A percentile compares a stretch with the other conserved stretches of the same genome.
Conservation (phyloP, 2,888 invertebrate species). For the Caenorhabditis sulstoni region DNA sequence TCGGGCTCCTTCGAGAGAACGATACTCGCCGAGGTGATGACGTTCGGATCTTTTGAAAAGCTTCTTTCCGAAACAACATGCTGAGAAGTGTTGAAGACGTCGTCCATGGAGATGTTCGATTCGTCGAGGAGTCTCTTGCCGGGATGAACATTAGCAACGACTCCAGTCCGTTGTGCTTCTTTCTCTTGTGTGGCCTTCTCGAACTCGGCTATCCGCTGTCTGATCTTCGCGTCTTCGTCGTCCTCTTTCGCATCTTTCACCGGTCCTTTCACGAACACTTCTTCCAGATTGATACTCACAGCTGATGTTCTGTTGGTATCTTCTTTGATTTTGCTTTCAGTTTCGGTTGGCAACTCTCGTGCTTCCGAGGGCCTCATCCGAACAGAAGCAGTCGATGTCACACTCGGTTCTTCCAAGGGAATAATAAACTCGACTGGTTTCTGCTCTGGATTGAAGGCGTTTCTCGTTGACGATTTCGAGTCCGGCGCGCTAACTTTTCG, state of each 20-base stretch:
- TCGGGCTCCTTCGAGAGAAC: background rate
- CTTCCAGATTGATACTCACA: constrained; percentile 37
- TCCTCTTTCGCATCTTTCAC: background rate
- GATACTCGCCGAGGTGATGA: too few species aligned
- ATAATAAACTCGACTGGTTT: constrained; percentile 6
- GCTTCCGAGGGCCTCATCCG: constrained; percentile 5
- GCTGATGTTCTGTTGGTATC: background rate
- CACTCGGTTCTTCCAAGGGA: constrained; percentile 5
- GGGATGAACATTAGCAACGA: background rate
- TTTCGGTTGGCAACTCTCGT: background rate
- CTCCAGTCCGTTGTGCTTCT: constrained; percentile 7
- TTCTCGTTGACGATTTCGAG: constrained; percentile 16
- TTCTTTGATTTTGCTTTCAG: background rate
- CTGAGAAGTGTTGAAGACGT: constrained; percentile 36
- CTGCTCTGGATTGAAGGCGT: constrained; percentile 16
- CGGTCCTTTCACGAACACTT: constrained; percentile 31
- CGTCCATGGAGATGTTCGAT: constrained; percentile 41
- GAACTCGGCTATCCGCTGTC: constrained; percentile 39
- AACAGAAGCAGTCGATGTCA: constrained; percentile 19
- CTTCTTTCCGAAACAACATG: background rate
- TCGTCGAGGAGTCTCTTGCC: constrained; percentile 3
- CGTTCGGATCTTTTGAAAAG: background rate
- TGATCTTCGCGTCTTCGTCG: constrained; percentile 14
- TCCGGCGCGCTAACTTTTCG: background rate
- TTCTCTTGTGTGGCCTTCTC: constrained; percentile 30